Percentiles rank a stretch among this genome's conserved stretches.
Conservation (phyloP, 2,113 vertebrate species). For the Corythornis madagascariensis region DNA sequence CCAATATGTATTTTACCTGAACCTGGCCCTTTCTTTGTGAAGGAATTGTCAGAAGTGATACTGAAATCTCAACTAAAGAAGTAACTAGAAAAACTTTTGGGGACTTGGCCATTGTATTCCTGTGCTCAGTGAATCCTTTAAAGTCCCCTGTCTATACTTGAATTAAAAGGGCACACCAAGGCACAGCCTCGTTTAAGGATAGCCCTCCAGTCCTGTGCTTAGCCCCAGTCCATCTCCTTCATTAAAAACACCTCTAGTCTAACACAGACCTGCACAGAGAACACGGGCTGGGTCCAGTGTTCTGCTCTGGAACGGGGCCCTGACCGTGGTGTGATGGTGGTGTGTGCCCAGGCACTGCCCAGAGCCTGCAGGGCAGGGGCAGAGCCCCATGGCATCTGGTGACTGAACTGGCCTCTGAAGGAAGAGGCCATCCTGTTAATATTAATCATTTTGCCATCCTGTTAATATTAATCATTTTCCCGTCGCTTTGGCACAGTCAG, state of each 20-base stretch:
- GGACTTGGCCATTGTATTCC: neutral
- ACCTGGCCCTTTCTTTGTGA: neutral
- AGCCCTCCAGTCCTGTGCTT: neutral
- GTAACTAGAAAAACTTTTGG: neutral
- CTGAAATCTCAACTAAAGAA: neutral
- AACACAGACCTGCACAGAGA: neutral
- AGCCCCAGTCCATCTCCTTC: neutral
- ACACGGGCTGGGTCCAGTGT: neutral
- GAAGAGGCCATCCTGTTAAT: neutral
- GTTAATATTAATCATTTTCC: neutral
- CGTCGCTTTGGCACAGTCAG: accelerated
- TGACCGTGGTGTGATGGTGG: too few species aligned
- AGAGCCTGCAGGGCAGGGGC: neutral
- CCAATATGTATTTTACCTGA: neutral
- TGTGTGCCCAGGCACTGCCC: neutral
- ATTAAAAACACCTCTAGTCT: neutral
- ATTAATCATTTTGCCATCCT: neutral
- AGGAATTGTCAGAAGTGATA: neutral
- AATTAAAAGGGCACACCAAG: neutral
- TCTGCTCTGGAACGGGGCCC: neutral
- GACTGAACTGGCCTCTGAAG: neutral
- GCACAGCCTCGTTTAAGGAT: neutral
- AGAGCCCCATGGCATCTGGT: neutral
- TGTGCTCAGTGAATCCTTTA: neutral
- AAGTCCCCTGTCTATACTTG: neutral